These are phyloP conservation scores for Caenorhabditis inopinata DNA, from an alignment of 1,140 invertebrate species.

Conservation along the genomic window DNA sequence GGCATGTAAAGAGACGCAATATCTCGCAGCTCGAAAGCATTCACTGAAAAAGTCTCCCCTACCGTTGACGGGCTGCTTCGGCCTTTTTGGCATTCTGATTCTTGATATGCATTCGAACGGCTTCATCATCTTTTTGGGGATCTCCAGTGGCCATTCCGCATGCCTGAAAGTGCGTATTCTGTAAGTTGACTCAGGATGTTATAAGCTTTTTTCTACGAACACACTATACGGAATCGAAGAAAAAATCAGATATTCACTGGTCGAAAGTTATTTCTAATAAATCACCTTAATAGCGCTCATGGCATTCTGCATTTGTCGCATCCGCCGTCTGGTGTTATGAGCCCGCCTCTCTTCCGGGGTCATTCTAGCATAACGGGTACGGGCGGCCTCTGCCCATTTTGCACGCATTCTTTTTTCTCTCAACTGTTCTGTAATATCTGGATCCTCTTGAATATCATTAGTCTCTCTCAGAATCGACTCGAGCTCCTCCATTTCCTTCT, in stretches of 20 bases:
- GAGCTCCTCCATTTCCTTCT: constrained; percentile 51
- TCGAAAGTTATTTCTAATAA: too few species aligned
- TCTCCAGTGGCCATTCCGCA: constrained; percentile 41
- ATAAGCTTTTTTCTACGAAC: too few species aligned
- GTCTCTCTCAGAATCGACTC: constrained; percentile 47
- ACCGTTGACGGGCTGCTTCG: constrained; percentile 45
- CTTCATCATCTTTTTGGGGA: constrained; percentile 46
- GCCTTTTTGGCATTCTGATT: constrained; percentile 50
- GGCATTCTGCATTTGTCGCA: constrained; percentile 50
- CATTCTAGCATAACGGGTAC: constrained; percentile 46
- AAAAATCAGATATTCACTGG: too few species aligned
- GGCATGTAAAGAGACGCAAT: too few species aligned
- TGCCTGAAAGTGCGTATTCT: constrained; percentile 40
- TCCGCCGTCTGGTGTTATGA: constrained; percentile 45
- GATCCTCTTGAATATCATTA: constrained; percentile 50
- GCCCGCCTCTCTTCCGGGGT: constrained; percentile 42
- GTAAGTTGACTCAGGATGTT: not conserved
- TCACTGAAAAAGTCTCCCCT: not conserved
- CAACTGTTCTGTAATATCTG: constrained; percentile 50
- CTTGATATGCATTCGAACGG: constrained; percentile 46
- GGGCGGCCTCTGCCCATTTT: constrained; percentile 51
- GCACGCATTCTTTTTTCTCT: constrained; percentile 50
- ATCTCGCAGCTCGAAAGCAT: not conserved
- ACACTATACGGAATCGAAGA: not conserved
- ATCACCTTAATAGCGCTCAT: constrained; percentile 40